phyloP scores from a whole-genome alignment of 2,113 vertebrate species.

The Pteronura brasiliensis region DNA sequence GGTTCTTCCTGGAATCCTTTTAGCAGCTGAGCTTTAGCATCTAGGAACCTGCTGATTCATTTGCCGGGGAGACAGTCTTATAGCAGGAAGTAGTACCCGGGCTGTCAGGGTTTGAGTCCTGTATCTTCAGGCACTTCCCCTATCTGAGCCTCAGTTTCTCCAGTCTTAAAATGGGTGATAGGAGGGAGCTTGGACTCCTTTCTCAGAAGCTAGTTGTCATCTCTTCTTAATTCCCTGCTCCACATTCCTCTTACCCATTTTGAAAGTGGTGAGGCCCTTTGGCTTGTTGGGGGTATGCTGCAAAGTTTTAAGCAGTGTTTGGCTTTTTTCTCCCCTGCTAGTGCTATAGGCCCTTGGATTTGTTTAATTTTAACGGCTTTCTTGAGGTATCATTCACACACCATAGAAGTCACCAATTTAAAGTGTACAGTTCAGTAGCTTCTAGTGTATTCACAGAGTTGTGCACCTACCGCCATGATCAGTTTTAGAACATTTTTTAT shows the following conservation, averaged over 20 bases:
- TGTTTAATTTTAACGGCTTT: background rate
- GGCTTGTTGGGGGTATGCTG: background rate
- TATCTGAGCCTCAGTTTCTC: slow-evolving; percentile 45
- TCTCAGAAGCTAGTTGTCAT: slow-evolving; percentile 10
- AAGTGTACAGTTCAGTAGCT: slow-evolving; percentile 24
- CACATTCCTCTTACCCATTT: background rate
- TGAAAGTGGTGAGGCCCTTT: background rate
- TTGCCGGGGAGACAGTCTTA: background rate
- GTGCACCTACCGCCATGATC: background rate
- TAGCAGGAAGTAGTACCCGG: background rate
- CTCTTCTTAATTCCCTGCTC: slow-evolving; percentile 21
- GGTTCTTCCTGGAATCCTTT: slow-evolving; percentile 32
- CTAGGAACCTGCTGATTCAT: background rate
- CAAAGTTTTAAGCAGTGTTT: slow-evolving; percentile 5
- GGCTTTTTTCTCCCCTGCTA: background rate
- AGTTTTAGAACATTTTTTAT: slow-evolving; percentile 47
- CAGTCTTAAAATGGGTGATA: background rate
- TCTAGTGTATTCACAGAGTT: background rate
- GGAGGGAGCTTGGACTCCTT: background rate
- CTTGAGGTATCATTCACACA: background rate
- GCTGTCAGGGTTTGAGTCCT: background rate
- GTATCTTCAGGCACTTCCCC: background rate
- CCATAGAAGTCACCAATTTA: background rate
- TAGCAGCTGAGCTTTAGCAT: background rate
- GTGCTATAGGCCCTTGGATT: background rate